These are phyloP conservation scores for Eulemur albifrons DNA, from an alignment of 2,797 vertebrate genomes.

Conservation along the genomic window DNA sequence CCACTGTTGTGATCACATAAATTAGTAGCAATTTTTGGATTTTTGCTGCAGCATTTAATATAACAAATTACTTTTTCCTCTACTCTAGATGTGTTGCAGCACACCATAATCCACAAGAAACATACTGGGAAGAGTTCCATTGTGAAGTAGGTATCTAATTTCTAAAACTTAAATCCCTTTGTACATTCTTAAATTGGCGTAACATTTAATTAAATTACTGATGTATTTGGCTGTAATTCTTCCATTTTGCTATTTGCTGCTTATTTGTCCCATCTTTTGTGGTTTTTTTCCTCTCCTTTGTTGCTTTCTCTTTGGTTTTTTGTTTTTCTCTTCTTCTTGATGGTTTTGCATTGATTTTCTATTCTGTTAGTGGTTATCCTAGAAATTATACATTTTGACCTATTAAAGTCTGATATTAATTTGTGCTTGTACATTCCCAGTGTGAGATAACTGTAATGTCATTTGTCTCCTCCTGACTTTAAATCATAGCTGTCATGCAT, in stretches of 20 bases:
- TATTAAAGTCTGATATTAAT: not conserved
- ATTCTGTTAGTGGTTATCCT: not conserved
- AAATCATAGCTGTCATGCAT: not conserved
- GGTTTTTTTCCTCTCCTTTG: not conserved
- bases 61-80: conserved; percentile 31
- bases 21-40: not conserved
- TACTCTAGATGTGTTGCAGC: conserved; percentile 84
- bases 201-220: not conserved
- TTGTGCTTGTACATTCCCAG: not conserved
- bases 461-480: not conserved
- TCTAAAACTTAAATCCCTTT: not conserved
- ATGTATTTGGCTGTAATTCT: not conserved
- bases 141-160: conserved; percentile 83
- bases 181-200: not conserved
- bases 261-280: not conserved
- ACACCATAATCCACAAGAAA: conserved; percentile 85
- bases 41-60: not conserved
- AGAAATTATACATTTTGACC: not conserved
- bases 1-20: not conserved
- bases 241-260: not conserved
- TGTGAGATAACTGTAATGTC: not conserved
- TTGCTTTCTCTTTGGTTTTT: not conserved
- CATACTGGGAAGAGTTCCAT: conserved; percentile 83
- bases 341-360: not conserved
- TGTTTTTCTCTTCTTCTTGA: not conserved